Evolutionary conservation across 2,888 invertebrate genomes (phyloP), one percentile per base, ranked within the genome.

Genomic region (Epiblema foenella): DNA sequence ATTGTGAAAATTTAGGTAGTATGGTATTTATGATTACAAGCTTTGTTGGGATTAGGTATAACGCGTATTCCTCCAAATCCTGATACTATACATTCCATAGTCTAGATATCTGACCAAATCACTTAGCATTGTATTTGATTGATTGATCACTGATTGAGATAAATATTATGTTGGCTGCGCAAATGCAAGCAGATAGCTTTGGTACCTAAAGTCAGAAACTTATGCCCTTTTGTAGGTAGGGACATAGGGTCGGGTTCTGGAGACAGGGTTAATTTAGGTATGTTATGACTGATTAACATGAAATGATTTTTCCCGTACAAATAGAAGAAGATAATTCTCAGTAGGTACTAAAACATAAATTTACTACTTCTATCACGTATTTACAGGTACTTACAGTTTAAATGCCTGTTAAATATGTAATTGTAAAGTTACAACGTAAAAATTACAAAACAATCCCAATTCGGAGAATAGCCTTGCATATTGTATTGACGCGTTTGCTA

Each of bases 401-500:
- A 56, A 56, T n/a, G 29, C 29, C 15, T 29, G 54, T 20, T 39
- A 24, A 39, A 42, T 42, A 39, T 33, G 58, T 59, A n/a, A n/a
- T 64, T 24, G 85, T 87, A 87, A 87, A 89, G 86, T 86, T 81
- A 79, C 83, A 81, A 81, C 46, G 83, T 83, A 75, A 63, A 72
- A 72, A 85, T 86, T 87, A 89, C 87, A 88, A 91, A 89, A 90
- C 84, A 85, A 87, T 83, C 85, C 83, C 84, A 85, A 88, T 90
- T 89, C 89, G 86, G 76, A 80, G 88, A 90, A 91, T 89, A 90
- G 81, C 86, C 87, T 90, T 89, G 89, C 90, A 85, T 82, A 88
- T 90, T 90, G 89, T 91, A 89, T 88, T 87, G 87, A 90, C 85
- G 86, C 88, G 86, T 89, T 90, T 85, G 90, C 91, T 91, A 91